Base-by-base conservation (phyloP, 2,797 vertebrate genomes). In the Kryptopterus vitreolus region DNA sequence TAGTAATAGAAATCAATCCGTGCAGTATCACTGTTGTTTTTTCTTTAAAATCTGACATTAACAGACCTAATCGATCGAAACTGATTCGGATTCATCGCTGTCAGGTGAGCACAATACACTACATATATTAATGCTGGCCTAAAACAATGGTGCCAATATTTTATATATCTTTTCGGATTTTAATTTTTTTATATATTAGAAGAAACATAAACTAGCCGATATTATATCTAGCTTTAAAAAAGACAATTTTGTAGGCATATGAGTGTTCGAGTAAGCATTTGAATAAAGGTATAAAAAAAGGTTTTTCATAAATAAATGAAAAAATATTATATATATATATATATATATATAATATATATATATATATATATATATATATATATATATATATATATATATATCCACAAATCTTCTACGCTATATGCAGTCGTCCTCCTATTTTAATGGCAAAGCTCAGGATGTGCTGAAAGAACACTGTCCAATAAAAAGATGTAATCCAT, bases 81-180 rank as follows among this genome's bases (percentile, higher is more conserved):
- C 59, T n/a, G 24, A 31, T 43, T 43, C n/a, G 26, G 46, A 53
- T 61, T 81, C 53, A 68, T 75, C 22, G 65, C 71, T 58, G 79
- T 75, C 59, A 55, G 61, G 50, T 75, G 71, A 75, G 52, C 71
- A 75, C 24, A 57, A 74, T 58, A 74, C 48, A 58, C 33, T 66
- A 43, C 62, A 65, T 38, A 58, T 58, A 73, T 43, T 26, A 73
- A 70, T 38, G 31, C 69, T 38, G 69, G 22, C 38, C 16, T 63
- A 35, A 7, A 43, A 80, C 43, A 63, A 73, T 1, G 3, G 0
- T 61, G 68, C 29, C 55, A 70, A 52, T 68, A 79, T 24, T 31
- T 43, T 43, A 43, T 43, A 43, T 58, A 26, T 38, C 31, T 22
- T 38, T 73, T 73, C 10, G 7, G 8, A 10, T 43, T 73, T 2